phyloP scores from a whole-genome alignment of 2,888 invertebrate genomes.

The Lasioglossum leucozonium region DNA sequence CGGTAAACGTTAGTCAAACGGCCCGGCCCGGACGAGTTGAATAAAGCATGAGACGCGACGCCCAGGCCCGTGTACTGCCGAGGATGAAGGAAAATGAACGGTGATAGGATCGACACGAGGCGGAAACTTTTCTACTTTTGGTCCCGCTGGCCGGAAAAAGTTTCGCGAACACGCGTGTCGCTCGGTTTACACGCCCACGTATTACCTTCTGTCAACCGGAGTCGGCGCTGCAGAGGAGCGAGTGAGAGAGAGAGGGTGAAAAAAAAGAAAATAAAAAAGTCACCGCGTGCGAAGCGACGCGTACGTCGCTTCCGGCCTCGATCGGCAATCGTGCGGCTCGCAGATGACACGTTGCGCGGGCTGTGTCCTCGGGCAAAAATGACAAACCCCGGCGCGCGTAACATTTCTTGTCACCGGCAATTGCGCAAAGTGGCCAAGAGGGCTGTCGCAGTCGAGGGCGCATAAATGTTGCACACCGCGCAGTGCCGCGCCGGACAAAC shows the following conservation, averaged over 20 bases:
- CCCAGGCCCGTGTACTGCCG: neutral
- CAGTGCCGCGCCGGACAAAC: neutral
- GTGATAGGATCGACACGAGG: conserved; percentile 30
- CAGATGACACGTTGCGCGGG: conserved; percentile 53
- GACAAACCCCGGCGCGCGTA: conserved; percentile 27
- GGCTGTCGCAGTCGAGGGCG: conserved; percentile 8
- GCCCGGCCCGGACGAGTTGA: neutral
- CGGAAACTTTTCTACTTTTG: conserved; percentile 33
- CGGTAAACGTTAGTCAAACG: conserved; percentile 15
- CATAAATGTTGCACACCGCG: conserved; percentile 28
- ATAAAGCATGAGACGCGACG: conserved; percentile 16
- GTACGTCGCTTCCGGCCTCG: conserved; percentile 51
- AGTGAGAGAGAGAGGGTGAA: no score
- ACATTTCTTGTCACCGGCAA: conserved; percentile 10
- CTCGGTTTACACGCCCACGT: conserved; percentile 55
- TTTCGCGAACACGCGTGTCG: conserved; percentile 64
- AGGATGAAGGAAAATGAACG: conserved; percentile 32
- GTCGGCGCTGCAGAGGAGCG: neutral
- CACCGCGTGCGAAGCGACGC: conserved; percentile 19
- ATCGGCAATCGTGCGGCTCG: conserved; percentile 25
- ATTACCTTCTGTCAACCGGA: conserved; percentile 45
- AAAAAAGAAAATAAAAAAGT: conserved; percentile 21
- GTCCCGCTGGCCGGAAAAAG: conserved; percentile 43
- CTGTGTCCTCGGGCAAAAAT: conserved; percentile 46
- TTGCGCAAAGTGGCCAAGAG: conserved; percentile 23